phyloP scores from a whole-genome alignment of 2,113 vertebrate species.

The Brachionichthys hirsutus region DNA sequence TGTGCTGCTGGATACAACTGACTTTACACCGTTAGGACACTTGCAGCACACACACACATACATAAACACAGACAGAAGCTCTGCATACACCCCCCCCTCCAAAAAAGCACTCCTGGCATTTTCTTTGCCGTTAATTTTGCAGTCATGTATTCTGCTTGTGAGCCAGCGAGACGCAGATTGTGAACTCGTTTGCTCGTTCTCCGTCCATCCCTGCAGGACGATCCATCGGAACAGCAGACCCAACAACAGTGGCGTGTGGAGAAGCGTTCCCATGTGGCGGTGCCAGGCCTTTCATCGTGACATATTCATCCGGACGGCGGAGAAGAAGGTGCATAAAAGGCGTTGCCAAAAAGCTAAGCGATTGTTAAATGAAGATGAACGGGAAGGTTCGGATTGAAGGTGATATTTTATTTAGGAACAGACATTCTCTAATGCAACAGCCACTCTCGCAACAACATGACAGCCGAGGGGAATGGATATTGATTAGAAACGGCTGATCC shows the following conservation, averaged over 20 bases:
- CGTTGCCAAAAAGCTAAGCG: constrained; percentile 60
- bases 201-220: constrained; percentile 8
- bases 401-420: constrained; percentile 79
- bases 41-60: neutral
- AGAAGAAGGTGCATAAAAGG: constrained; percentile 60
- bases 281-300: constrained; percentile 56
- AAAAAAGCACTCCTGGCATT: neutral
- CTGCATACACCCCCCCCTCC: neutral
- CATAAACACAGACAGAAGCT: neutral
- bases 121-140: constrained; percentile 20
- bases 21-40: constrained; percentile 23
- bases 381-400: constrained; percentile 72
- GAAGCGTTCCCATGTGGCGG: constrained; percentile 33
- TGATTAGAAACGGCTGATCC: constrained; percentile 77
- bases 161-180: constrained; percentile 35
- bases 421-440: constrained; percentile 70
- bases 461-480: constrained; percentile 80
- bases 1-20: neutral
- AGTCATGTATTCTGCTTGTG: neutral
- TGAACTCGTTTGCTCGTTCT: constrained; percentile 31
- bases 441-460: constrained; percentile 76
- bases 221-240: constrained; percentile 15
- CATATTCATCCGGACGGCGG: constrained; percentile 64
- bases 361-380: constrained; percentile 80
- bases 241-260: constrained; percentile 22